Evolutionary conservation across 2,888 invertebrate species (phyloP), one percentile per base, ranked within the genome.

Genomic region (Penaeus monodon): DNA sequence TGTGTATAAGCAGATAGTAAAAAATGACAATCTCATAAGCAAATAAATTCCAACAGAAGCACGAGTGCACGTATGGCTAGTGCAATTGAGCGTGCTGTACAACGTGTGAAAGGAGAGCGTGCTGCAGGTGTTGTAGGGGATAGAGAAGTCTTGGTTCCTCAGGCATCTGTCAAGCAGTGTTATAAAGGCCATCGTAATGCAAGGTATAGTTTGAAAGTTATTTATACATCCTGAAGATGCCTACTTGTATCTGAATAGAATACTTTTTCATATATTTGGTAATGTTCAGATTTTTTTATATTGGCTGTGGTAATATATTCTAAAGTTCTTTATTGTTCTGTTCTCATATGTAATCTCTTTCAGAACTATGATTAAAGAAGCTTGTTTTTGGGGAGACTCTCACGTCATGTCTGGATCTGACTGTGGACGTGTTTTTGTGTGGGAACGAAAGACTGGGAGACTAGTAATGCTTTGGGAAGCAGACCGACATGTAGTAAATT

Each of bases 321-420:
- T 29, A 64, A 24, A 66, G n/a, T 14, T 27, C 33, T 33, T 74
- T 38, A 74, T 74, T 10, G 12, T 29, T 14, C 1, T n/a, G 1
- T 29, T 74, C n/a, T 74, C 27, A 17, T 77, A 22, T 77, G 3
- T 12, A 33, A 38, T 27, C 17, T 64, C 66, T 83, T 44, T 49
- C 93, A 95, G 95, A 92, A 95, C 95, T 81, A 95, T 95, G 96
- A 96, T 97, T 89, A 97, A 97, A 92, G 96, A 97, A 92, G 95
- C 96, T 7, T 95, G 95, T 88, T 97, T 97, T 92, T 97, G 96
- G 96, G 97, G 97, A 78, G 94, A 95, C 91, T 93, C 95, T 91
- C 96, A 94, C 92, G 95, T 97, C 24, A 95, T 97, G 95, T 96
- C 96, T 38, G 97, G 97, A n/a, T 96, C 96, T 24, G 97, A 97